A percentile compares a stretch with the other conserved stretches of the same genome.
Evolutionary conservation across 2,888 invertebrate species (phyloP).

Genomic region (Nomada ruficornis): DNA sequence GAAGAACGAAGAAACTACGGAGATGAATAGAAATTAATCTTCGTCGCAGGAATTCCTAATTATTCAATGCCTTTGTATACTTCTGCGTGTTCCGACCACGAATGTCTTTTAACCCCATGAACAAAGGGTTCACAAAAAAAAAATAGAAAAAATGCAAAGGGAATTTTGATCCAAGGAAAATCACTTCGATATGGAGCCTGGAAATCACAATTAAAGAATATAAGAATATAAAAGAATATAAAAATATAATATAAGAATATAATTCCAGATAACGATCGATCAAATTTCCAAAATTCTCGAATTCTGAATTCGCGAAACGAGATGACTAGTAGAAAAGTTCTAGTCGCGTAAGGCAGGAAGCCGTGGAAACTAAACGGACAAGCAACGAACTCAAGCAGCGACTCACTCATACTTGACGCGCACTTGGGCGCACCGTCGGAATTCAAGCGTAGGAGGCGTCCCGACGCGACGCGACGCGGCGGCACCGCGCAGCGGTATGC

Average conservation of each 20-base stretch:
- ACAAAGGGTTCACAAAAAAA: no score
- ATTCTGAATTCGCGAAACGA: background rate
- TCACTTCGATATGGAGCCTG: no score
- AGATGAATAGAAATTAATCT: slow-evolving; percentile 21
- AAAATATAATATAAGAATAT: no score
- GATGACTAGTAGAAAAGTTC: background rate
- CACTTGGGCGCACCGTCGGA: slow-evolving; percentile 44
- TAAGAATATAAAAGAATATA: no score
- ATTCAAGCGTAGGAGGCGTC: slow-evolving; percentile 66
- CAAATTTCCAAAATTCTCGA: background rate
- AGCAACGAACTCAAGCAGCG: background rate
- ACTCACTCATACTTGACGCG: slow-evolving; percentile 69
- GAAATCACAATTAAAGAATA: no score
- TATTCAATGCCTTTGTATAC: background rate
- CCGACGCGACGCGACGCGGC: slow-evolving; percentile 47
- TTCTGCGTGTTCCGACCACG: background rate
- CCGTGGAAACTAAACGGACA: slow-evolving; percentile 12
- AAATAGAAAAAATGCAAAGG: no score
- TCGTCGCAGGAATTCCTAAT: slow-evolving; percentile 12
- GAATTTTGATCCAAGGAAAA: no score
- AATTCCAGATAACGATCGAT: no score
- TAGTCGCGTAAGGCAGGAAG: slow-evolving; percentile 19
- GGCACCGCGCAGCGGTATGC: slow-evolving; percentile 64
- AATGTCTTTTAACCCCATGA: no score
- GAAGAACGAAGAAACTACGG: background rate